phyloP scores from a whole-genome alignment of 2,888 invertebrate genomes.

The Coenonympha glycerion region DNA sequence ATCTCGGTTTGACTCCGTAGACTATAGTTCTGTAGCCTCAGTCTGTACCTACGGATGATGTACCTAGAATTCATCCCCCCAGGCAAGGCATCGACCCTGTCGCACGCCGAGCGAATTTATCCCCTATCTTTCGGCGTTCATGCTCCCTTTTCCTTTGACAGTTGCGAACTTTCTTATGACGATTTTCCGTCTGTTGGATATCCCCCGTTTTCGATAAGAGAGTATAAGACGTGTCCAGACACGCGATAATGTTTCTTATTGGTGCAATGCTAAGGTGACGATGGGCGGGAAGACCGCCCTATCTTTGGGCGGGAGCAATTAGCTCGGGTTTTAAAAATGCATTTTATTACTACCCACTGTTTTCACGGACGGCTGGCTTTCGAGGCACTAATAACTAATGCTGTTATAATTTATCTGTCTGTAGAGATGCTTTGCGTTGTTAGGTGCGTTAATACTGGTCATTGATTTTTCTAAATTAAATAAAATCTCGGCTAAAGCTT shows the following conservation, averaged over 20 bases:
- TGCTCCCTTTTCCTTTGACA: conserved; percentile 52
- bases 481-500: too few species aligned
- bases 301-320: conserved; percentile 66
- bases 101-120: conserved; percentile 32
- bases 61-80: conserved; percentile 49
- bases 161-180: conserved; percentile 54
- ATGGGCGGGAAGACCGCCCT: conserved; percentile 60
- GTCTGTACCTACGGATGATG: conserved; percentile 65
- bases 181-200: conserved; percentile 57
- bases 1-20: conserved; percentile 36
- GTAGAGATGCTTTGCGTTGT: not conserved
- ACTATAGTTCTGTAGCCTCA: conserved; percentile 44
- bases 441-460: conserved; percentile 14
- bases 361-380: conserved; percentile 43
- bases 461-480: conserved; percentile 5
- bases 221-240: conserved; percentile 52
- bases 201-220: conserved; percentile 60
- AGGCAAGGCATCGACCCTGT: conserved; percentile 47
- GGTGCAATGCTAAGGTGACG: conserved; percentile 33
- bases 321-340: conserved; percentile 57
- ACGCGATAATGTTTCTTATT: conserved; percentile 57
- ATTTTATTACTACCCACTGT: conserved; percentile 48
- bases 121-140: conserved; percentile 36
- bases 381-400: conserved; percentile 26
- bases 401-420: conserved; percentile 25